phyloP scores from a whole-genome alignment of 92 coral and sea anemone genomes.

The Paragorgia papillata region DNA sequence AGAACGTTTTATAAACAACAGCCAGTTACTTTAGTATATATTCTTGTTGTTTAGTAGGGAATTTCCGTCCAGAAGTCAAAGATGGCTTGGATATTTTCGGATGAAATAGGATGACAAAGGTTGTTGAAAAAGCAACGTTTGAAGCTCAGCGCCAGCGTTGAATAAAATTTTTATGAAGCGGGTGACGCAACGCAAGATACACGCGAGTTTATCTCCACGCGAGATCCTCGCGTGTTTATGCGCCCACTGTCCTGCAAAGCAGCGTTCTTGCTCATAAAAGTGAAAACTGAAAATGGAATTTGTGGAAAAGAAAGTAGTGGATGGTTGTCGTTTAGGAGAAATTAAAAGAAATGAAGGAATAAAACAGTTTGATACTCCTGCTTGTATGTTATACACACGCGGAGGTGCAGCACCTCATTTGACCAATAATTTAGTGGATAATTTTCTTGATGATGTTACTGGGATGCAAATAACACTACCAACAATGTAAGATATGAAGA shows the following conservation, averaged over 20 bases:
- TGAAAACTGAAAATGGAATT: constrained; percentile 23
- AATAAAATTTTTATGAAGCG: constrained; percentile 46
- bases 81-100: constrained; percentile 43
- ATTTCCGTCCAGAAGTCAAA: constrained; percentile 29
- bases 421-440: constrained; percentile 49
- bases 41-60: constrained; percentile 4
- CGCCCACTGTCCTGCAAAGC: neutral
- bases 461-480: constrained; percentile 79
- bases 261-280: too few species aligned
- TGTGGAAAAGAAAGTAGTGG: constrained; percentile 8
- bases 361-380: constrained; percentile 67
- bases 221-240: neutral
- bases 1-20: constrained; percentile 1
- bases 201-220: constrained; percentile 11
- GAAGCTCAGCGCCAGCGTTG: constrained; percentile 34
- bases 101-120: constrained; percentile 2
- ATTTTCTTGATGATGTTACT: constrained; percentile 39
- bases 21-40: neutral
- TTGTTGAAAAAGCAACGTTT: constrained; percentile 34
- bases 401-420: constrained; percentile 89
- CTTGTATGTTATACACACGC: constrained; percentile 79
- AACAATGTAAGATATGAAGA: constrained; percentile 73
- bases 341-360: neutral
- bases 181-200: constrained; percentile 42
- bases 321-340: constrained; percentile 33